These are phyloP conservation scores for Nomada fabriciana DNA, from an alignment of 2,888 invertebrate species.

Conservation along the genomic window DNA sequence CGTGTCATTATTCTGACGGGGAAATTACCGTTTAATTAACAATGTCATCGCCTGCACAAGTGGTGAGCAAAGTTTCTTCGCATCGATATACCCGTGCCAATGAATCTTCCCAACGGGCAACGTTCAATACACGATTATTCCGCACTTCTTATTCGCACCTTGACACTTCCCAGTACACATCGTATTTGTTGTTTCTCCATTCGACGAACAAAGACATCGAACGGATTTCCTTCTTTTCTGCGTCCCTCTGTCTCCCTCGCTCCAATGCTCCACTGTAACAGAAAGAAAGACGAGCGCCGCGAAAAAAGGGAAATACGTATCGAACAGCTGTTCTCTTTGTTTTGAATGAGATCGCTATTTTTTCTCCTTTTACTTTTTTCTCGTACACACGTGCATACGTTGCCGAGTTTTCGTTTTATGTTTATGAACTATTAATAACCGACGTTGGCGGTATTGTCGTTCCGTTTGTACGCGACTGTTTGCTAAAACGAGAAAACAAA, in stretches of 20 bases:
- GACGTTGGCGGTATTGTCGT: slow-evolving; percentile 46
- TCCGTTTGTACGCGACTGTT: slow-evolving; percentile 1
- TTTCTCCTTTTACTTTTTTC: not conserved
- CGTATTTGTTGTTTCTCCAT: not conserved
- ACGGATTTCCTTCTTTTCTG: not conserved
- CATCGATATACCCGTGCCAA: slow-evolving; percentile 6
- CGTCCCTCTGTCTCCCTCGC: too few species aligned
- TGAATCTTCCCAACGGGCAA: not conserved
- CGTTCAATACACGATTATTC: slow-evolving; percentile 16
- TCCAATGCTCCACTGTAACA: not conserved
- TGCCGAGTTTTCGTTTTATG: slow-evolving; percentile 16
- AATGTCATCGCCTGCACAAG: slow-evolving; percentile 72
- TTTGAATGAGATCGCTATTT: slow-evolving; percentile 35
- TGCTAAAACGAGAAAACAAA: not conserved
- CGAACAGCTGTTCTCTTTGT: slow-evolving; percentile 56
- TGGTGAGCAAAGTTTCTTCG: slow-evolving; percentile 54
- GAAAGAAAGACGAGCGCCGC: not conserved
- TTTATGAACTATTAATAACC: slow-evolving; percentile 37
- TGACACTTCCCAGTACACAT: not conserved
- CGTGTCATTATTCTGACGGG: slow-evolving; percentile 13
- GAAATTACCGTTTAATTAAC: slow-evolving; percentile 27
- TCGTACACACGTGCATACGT: not conserved
- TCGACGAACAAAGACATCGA: not conserved
- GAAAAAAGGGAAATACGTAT: not conserved
- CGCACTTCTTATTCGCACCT: slow-evolving; percentile 8